Evolutionary conservation across 2,888 invertebrate genomes (phyloP).

Genomic region (Andrena chrysosceles): DNA sequence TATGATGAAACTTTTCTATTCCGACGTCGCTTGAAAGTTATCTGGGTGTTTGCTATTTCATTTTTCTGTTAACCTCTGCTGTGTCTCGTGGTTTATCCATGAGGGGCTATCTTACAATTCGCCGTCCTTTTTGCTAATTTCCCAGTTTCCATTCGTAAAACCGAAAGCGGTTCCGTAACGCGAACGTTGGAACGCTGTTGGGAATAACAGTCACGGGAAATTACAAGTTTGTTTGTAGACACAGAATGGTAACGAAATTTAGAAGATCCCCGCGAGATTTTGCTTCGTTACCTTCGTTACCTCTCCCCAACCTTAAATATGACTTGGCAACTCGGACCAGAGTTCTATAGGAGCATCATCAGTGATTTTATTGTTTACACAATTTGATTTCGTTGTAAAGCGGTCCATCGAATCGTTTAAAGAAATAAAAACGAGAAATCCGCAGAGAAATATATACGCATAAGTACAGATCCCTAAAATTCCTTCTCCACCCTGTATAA

Average conservation of each 20-base stretch:
- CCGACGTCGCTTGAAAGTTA: too few species aligned
- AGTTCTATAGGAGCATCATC: conserved; percentile 18
- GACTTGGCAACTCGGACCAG: conserved; percentile 48
- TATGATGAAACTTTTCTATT: too few species aligned
- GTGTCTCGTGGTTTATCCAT: too few species aligned
- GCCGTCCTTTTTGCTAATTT: conserved; percentile 23
- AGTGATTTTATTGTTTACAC: conserved; percentile 10
- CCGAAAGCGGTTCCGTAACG: conserved; percentile 1
- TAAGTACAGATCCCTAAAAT: too few species aligned
- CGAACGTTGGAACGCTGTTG: conserved; percentile 31
- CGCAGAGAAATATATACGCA: too few species aligned
- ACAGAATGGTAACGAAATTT: conserved; percentile 63
- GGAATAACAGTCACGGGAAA: conserved; percentile 48
- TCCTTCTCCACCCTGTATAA: too few species aligned
- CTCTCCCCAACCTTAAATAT: conserved; percentile 4
- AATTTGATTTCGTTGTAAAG: not conserved
- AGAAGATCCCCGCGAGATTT: conserved; percentile 47
- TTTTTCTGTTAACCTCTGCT: too few species aligned
- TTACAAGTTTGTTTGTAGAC: conserved; percentile 59
- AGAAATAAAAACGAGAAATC: not conserved
- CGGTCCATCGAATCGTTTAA: too few species aligned
- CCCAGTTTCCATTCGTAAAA: conserved; percentile 1
- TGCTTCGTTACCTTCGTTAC: conserved; percentile 67
- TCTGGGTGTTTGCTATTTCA: too few species aligned
- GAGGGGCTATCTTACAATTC: not conserved